Evolutionary conservation across 35 echinoderm and acorn worm genomes (phyloP).

Genomic region (Diadema setosum): DNA sequence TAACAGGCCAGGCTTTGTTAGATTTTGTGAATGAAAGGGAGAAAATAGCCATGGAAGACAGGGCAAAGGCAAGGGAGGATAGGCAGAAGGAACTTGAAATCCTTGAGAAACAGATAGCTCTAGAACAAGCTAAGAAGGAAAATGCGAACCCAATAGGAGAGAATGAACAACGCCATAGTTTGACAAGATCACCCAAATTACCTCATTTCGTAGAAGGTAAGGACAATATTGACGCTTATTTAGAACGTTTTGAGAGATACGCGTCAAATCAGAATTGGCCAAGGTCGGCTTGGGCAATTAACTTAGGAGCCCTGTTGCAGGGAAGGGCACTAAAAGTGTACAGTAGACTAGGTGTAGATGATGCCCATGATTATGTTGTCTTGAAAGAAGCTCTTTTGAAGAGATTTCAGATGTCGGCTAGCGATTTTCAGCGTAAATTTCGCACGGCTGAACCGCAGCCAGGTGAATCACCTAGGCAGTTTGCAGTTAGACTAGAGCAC

Average conservation of each 20-base stretch:
- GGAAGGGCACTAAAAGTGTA: conserved; percentile 59
- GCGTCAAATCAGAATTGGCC: conserved; percentile 34
- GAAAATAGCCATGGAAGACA: too few species aligned
- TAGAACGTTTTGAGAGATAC: conserved; percentile 66
- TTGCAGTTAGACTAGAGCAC: not conserved
- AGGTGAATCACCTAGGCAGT: conserved; percentile 32
- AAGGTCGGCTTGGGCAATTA: conserved; percentile 27
- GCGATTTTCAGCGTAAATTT: conserved; percentile 33
- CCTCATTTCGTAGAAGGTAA: conserved; percentile 40
- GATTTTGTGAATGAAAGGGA: too few species aligned
- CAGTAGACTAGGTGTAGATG: not conserved
- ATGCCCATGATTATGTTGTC: conserved; percentile 48
- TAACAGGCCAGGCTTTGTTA: too few species aligned
- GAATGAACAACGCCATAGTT: too few species aligned
- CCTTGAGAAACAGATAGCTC: too few species aligned
- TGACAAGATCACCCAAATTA: too few species aligned
- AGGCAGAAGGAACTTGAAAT: too few species aligned
- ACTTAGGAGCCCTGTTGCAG: conserved; percentile 37
- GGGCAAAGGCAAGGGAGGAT: too few species aligned
- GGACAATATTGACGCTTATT: conserved; percentile 77
- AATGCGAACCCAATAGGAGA: too few species aligned
- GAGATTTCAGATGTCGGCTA: conserved; percentile 38
- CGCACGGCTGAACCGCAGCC: not conserved
- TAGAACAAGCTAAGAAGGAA: too few species aligned
- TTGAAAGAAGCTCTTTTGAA: conserved; percentile 56